Evolutionary conservation across 2,797 vertebrate genomes (phyloP).

Genomic region (Hippopotamyrus pictus): DNA sequence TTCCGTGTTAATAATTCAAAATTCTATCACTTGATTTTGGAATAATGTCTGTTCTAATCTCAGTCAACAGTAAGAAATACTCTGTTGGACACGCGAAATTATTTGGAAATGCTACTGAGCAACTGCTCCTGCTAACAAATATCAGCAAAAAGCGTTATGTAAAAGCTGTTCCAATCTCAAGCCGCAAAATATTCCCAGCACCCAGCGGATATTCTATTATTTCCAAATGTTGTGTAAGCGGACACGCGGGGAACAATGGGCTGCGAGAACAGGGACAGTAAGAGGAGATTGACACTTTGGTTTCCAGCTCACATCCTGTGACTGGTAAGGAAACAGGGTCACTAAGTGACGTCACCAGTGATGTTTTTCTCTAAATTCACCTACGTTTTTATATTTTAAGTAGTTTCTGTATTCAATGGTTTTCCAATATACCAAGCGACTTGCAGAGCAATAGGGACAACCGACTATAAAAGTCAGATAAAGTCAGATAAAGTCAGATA

Average conservation of each 20-base stretch:
- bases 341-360: background rate
- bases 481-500: background rate
- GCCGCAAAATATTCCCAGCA: constrained; percentile 26
- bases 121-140: background rate
- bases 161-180: constrained; percentile 26
- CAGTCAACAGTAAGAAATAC: background rate
- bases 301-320: background rate
- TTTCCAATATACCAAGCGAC: background rate
- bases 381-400: background rate
- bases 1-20: background rate
- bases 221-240: constrained; percentile 35
- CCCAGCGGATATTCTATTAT: constrained; percentile 57
- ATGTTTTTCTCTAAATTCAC: background rate
- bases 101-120: background rate
- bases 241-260: constrained; percentile 43
- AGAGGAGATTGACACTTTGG: background rate
- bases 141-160: background rate
- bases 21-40: background rate
- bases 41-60: background rate
- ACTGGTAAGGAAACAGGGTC: background rate
- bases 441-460: background rate
- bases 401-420: background rate
- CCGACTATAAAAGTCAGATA: background rate
- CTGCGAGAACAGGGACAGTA: background rate
- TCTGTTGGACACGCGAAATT: background rate